These are phyloP conservation scores for Diabrotica undecimpunctata DNA, from an alignment of 1,140 invertebrate species.

Conservation along the genomic window DNA sequence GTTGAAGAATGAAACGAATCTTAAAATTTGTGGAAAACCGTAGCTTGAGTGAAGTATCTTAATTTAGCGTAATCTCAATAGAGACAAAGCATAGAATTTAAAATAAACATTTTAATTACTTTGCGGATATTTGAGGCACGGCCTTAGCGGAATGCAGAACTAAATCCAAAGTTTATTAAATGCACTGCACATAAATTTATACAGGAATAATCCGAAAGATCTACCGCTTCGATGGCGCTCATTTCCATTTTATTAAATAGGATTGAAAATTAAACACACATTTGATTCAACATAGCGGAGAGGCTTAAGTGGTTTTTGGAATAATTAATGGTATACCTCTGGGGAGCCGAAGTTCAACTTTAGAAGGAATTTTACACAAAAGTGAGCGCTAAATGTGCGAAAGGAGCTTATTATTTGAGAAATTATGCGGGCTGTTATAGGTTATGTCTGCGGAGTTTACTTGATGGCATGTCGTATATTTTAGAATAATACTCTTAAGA, in stretches of 20 bases:
- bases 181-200: background rate
- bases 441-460: background rate
- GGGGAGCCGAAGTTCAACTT: background rate
- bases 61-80: too few relatives aligned
- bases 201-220: background rate
- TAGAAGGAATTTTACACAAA: constrained; percentile 2
- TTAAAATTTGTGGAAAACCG: too few relatives aligned
- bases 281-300: background rate
- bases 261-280: constrained; percentile 2
- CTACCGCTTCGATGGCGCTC: background rate
- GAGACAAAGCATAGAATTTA: too few relatives aligned
- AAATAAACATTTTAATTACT: too few relatives aligned
- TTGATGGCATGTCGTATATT: constrained; percentile 1
- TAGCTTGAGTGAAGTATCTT: too few relatives aligned
- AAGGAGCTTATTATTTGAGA: constrained; percentile 2
- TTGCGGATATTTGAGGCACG: too few relatives aligned
- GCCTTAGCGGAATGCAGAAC: too few relatives aligned
- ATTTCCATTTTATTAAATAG: constrained; percentile 3
- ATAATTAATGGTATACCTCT: constrained; percentile 2
- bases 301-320: constrained; percentile 2
- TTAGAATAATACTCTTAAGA: background rate
- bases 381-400: constrained; percentile 1
- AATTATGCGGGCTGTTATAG: constrained; percentile 2
- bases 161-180: background rate
- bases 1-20: too few relatives aligned